A percentile compares a stretch with the other conserved stretches of the same genome.
Conservation (phyloP, 2,797 vertebrate genomes). For the Phrynocephalus vlangalii region DNA sequence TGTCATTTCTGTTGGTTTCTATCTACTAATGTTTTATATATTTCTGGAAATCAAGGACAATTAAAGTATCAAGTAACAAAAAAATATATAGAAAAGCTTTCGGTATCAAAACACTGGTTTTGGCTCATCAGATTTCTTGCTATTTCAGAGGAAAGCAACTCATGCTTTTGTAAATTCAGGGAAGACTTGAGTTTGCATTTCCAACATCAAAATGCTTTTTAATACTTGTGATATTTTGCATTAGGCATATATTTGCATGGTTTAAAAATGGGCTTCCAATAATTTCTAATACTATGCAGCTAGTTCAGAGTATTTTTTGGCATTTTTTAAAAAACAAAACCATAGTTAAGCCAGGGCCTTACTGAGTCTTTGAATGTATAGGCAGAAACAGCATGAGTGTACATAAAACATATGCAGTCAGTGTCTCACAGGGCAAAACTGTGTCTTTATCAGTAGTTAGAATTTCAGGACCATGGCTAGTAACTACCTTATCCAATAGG, state of each 20-base stretch:
- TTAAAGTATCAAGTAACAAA: not conserved
- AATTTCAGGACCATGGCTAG: conserved; percentile 40
- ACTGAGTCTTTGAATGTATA: not conserved
- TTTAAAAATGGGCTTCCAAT: not conserved
- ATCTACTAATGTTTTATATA: not conserved
- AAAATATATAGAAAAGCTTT: not conserved
- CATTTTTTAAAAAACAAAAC: not conserved
- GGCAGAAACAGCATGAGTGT: not conserved
- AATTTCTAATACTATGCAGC: not conserved
- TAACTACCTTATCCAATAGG: rapidly evolving
- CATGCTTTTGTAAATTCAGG: conserved; percentile 1
- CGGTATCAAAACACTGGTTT: not conserved
- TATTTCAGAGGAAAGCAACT: not conserved
- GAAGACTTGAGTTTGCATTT: not conserved
- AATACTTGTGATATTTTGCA: not conserved
- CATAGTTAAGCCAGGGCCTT: not conserved
- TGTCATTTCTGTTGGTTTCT: not conserved
- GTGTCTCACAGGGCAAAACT: not conserved
- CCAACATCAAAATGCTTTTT: not conserved
- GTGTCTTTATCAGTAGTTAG: not conserved
- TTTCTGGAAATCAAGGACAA: not conserved
- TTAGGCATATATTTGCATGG: not conserved
- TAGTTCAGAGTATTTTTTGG: not conserved
- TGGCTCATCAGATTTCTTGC: not conserved
- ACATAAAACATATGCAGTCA: not conserved